These are phyloP conservation scores for Arge pagana DNA, from an alignment of 2,888 invertebrate species.

Conservation along the genomic window DNA sequence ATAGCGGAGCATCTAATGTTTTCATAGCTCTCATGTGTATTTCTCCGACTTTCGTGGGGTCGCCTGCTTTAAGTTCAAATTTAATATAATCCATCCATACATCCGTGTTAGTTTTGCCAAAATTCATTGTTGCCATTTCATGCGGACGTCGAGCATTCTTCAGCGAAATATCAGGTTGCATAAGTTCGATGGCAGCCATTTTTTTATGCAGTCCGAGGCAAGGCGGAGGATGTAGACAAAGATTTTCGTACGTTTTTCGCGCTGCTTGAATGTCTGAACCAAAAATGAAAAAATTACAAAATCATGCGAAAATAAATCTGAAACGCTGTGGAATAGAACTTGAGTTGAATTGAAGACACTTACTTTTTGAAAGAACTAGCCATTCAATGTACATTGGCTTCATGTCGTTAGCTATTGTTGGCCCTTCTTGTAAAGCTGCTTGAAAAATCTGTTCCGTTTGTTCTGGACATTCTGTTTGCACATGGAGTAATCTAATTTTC, in stretches of 20 bases:
- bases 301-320: no score
- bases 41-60: constrained; percentile 61
- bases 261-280: constrained; percentile 62
- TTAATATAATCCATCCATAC: constrained; percentile 77
- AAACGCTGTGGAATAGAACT: no score
- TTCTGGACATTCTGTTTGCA: constrained; percentile 49
- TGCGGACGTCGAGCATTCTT: constrained; percentile 60
- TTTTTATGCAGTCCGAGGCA: constrained; percentile 66
- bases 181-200: constrained; percentile 62
- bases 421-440: constrained; percentile 60
- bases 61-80: constrained; percentile 70
- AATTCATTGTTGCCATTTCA: constrained; percentile 68
- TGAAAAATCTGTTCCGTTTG: constrained; percentile 56
- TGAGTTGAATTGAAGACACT: constrained; percentile 8
- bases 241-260: constrained; percentile 65
- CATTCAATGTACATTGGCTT: constrained; percentile 69
- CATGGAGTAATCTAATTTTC: constrained; percentile 55
- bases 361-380: constrained; percentile 58
- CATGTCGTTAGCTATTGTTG: constrained; percentile 60
- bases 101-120: constrained; percentile 68
- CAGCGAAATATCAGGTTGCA: constrained; percentile 51
- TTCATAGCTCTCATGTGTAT: constrained; percentile 69
- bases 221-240: constrained; percentile 65
- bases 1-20: constrained; percentile 61
- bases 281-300: constrained; percentile 10